These are phyloP conservation scores for Bucco capensis DNA, from an alignment of 2,113 vertebrate genomes.

Conservation along the genomic window DNA sequence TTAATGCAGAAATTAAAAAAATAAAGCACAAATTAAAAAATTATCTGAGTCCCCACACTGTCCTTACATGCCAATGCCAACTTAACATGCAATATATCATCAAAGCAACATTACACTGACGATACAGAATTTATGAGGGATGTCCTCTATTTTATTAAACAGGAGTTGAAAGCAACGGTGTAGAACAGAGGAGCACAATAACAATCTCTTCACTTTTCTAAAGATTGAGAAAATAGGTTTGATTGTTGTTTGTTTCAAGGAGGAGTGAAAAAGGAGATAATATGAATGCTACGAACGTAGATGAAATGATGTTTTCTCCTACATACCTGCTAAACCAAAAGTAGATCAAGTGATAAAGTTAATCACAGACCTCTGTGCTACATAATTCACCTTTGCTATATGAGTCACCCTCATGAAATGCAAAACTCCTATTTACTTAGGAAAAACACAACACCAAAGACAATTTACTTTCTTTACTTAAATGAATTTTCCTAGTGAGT, in stretches of 20 bases:
- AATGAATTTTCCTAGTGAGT: not conserved
- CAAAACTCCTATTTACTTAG: not conserved
- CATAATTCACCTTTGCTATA: not conserved
- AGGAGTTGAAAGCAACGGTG: slow-evolving; percentile 47
- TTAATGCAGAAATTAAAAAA: not conserved
- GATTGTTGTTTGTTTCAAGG: too few relatives aligned
- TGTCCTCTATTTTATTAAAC: slow-evolving; percentile 19
- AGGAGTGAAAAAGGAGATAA: not conserved
- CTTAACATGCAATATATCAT: slow-evolving; percentile 22
- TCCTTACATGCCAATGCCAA: slow-evolving; percentile 39
- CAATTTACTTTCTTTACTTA: not conserved
- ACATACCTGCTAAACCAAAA: not conserved
- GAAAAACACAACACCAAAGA: not conserved
- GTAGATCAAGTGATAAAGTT: not conserved
- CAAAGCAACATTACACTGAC: slow-evolving; percentile 39
- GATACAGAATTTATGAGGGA: slow-evolving; percentile 46
- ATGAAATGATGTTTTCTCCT: not conserved
- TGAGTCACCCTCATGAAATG: not conserved
- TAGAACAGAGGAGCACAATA: slow-evolving; percentile 18
- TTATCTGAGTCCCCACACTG: not conserved
- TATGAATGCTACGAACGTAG: not conserved
- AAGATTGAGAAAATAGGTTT: not conserved
- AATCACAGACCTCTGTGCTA: not conserved
- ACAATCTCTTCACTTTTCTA: not conserved
- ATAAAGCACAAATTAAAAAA: not conserved